These are phyloP conservation scores for Dolichomitus sp. DNA, from an alignment of 2,888 invertebrate species.

Conservation along the genomic window DNA sequence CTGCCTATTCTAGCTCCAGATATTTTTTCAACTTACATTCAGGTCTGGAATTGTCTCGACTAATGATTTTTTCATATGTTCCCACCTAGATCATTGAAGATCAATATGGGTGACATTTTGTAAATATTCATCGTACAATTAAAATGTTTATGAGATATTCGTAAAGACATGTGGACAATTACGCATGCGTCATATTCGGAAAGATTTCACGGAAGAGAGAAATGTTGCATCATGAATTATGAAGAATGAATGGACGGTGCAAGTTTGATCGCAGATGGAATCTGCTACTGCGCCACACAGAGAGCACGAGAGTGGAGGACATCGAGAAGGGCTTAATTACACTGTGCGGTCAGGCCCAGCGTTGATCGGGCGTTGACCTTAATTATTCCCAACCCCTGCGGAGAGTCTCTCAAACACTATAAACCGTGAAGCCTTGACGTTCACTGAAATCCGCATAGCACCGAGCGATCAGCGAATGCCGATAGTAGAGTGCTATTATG, in stretches of 20 bases:
- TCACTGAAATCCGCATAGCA: slow-evolving; percentile 30
- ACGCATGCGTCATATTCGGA: not conserved
- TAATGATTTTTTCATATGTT: no score
- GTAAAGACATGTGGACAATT: no score
- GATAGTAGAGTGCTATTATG: slow-evolving; percentile 16
- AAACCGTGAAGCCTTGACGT: slow-evolving; percentile 31
- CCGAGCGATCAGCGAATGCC: slow-evolving; percentile 19
- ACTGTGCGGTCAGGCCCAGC: slow-evolving; percentile 30
- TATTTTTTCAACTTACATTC: no score
- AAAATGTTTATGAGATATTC: no score
- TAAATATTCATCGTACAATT: no score
- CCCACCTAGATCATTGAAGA: no score
- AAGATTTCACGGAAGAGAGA: not conserved
- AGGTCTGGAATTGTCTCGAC: no score
- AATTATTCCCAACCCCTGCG: slow-evolving; percentile 48
- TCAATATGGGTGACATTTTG: no score
- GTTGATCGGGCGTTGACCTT: slow-evolving; percentile 55
- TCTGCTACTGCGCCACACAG: not conserved
- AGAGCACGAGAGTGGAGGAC: slow-evolving; percentile 1
- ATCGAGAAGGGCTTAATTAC: slow-evolving; percentile 54
- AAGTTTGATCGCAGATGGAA: not conserved
- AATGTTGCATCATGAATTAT: not conserved
- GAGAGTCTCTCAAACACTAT: slow-evolving; percentile 17
- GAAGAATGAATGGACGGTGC: not conserved
- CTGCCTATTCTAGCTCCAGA: no score